Percentiles rank a stretch among this genome's conserved stretches.
Conservation (phyloP, 2,888 invertebrate species). For the Calameuta idolon region DNA sequence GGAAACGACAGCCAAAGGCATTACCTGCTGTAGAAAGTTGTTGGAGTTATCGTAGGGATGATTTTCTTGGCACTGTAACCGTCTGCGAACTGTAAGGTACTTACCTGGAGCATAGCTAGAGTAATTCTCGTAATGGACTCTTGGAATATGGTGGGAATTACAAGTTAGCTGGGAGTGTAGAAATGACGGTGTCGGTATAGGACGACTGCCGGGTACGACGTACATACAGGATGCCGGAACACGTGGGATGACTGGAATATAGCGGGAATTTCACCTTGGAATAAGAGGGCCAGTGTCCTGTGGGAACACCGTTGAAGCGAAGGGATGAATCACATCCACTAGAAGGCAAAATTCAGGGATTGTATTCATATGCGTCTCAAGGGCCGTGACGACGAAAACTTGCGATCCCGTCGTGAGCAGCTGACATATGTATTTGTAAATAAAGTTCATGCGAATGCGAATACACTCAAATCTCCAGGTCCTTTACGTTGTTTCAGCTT, state of each 20-base stretch:
- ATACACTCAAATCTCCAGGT: not conserved
- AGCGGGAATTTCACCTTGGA: no score
- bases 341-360: not conserved
- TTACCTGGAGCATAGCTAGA: not conserved
- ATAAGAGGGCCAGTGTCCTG: not conserved
- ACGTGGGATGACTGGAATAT: not conserved
- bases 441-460: no score
- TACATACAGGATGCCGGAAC: not conserved
- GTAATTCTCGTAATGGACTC: not conserved
- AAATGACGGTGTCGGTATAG: not conserved
- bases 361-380: not conserved
- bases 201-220: not conserved
- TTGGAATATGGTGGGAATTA: not conserved
- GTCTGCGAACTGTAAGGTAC: not conserved
- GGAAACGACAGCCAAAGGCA: not conserved
- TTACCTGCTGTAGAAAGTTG: not conserved
- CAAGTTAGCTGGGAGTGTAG: not conserved
- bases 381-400: not conserved
- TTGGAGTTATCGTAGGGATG: conserved; percentile 1
- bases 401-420: not conserved
- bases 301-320: no score
- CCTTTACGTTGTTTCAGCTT: no score
- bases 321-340: not conserved
- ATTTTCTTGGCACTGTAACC: not conserved
- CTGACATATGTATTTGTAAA: not conserved